Evolutionary conservation across 2,888 invertebrate species (phyloP).

Genomic region (Tenthredo mesomela): DNA sequence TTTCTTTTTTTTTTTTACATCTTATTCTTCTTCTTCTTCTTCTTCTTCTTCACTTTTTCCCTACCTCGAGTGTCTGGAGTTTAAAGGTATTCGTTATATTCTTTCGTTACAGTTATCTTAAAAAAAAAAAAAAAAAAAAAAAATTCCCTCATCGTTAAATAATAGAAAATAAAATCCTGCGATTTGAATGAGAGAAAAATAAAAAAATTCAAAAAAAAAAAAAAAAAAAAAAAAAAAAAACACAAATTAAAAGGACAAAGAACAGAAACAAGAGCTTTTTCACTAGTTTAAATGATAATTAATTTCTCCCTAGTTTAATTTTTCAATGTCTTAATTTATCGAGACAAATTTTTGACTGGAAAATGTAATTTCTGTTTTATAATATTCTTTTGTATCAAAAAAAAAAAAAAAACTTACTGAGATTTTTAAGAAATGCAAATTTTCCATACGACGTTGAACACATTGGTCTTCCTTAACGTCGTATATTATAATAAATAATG

Average conservation of each 20-base stretch:
- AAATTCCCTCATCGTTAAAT: background rate
- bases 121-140: too few species aligned
- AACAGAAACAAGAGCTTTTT: background rate
- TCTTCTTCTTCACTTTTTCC: too few species aligned
- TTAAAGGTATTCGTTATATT: too few species aligned
- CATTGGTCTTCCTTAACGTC: background rate
- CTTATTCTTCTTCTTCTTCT: too few species aligned
- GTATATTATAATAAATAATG: background rate
- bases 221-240: background rate
- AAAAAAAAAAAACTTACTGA: background rate
- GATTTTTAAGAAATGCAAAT: background rate
- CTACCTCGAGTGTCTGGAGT: too few species aligned
- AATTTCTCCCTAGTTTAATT: constrained; percentile 52
- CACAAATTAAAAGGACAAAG: constrained; percentile 6
- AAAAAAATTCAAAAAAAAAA: background rate
- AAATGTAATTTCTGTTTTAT: background rate
- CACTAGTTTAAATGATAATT: background rate
- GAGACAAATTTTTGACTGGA: background rate
- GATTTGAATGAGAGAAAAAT: background rate
- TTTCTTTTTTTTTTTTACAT: too few species aligned
- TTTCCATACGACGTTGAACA: background rate
- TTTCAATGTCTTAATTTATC: background rate
- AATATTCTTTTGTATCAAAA: background rate
- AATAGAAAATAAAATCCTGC: background rate
- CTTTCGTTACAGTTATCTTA: too few species aligned